Evolutionary conservation across 2,888 invertebrate genomes (phyloP).

Genomic region (Leptopterna dolabrata): DNA sequence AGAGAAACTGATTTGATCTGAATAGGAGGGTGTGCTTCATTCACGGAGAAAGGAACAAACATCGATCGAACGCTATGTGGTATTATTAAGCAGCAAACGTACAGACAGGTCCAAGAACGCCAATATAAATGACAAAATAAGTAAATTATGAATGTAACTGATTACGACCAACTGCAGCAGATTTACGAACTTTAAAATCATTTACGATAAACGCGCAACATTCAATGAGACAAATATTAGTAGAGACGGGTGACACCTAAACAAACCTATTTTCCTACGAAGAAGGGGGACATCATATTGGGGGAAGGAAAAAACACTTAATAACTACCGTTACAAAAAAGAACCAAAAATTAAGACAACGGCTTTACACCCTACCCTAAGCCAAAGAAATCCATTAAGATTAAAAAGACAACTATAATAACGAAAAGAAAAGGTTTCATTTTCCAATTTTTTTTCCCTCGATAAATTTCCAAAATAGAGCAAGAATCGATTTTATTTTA

Average conservation of each 20-base stretch:
- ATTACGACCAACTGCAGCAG: background rate
- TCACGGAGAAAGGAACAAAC: too few relatives aligned
- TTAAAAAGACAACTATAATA: background rate
- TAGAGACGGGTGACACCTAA: background rate
- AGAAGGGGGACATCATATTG: background rate
- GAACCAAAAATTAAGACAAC: constrained; percentile 7
- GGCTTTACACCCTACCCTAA: constrained; percentile 3
- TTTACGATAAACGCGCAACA: background rate
- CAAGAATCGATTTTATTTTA: background rate
- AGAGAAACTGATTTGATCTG: too few relatives aligned
- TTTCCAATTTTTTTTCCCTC: background rate
- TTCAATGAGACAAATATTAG: background rate
- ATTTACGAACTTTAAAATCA: background rate
- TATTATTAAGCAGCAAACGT: too few relatives aligned
- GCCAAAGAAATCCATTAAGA: constrained; percentile 18
- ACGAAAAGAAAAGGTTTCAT: background rate
- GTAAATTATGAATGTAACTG: too few relatives aligned
- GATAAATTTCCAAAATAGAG: background rate
- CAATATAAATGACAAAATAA: too few relatives aligned
- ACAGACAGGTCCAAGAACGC: too few relatives aligned
- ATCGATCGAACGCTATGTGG: too few relatives aligned
- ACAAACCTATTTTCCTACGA: background rate
- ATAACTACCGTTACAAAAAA: constrained; percentile 14
- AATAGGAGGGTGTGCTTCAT: too few relatives aligned
- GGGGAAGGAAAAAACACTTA: background rate